phyloP scores from a whole-genome alignment of 2,113 vertebrate species.

The Lathamus discolor region DNA sequence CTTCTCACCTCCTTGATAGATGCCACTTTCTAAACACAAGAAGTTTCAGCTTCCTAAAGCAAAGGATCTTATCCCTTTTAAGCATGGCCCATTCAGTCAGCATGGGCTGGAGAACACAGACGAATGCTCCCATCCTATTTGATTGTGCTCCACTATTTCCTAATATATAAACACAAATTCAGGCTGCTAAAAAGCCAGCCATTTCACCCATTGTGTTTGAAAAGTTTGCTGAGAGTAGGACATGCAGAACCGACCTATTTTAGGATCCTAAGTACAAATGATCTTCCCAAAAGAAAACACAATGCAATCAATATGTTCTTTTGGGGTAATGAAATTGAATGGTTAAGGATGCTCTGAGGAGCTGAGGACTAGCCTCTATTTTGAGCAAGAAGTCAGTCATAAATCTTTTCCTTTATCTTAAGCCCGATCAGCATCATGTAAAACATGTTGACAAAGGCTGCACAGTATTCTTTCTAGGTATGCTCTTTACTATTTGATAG shows the following conservation, averaged over 20 bases:
- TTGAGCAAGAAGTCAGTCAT: background rate
- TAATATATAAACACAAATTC: background rate
- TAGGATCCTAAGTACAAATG: background rate
- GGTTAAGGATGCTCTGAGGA: background rate
- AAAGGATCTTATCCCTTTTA: background rate
- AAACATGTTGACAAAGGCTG: background rate
- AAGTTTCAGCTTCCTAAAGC: background rate
- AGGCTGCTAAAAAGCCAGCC: background rate
- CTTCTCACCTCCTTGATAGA: background rate
- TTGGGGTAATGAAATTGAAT: background rate
- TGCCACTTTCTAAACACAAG: background rate
- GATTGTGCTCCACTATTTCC: background rate
- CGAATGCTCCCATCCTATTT: background rate
- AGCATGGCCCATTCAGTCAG: background rate
- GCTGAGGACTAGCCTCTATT: background rate
- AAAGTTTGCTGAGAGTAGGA: background rate
- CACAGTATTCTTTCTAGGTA: background rate
- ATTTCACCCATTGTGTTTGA: background rate
- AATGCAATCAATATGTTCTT: background rate
- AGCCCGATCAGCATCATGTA: background rate
- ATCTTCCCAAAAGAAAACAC: background rate
- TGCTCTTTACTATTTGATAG: constrained; percentile 1
- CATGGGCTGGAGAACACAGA: background rate
- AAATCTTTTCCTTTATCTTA: background rate
- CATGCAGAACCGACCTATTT: background rate